These are phyloP conservation scores for Siniperca chuatsi DNA, from an alignment of 2,113 vertebrate genomes.

Conservation along the genomic window DNA sequence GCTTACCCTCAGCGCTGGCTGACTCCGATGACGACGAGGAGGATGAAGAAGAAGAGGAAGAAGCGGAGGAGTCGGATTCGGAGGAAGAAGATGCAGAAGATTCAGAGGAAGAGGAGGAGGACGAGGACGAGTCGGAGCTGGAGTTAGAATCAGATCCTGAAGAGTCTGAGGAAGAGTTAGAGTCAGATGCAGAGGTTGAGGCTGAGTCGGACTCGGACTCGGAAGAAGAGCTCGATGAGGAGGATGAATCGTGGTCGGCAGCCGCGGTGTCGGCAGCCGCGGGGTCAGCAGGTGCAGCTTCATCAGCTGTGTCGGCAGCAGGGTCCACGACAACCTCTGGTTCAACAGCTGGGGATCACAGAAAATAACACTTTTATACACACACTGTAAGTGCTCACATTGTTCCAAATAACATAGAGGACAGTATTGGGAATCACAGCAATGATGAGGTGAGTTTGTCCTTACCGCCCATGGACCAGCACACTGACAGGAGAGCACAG, in stretches of 20 bases:
- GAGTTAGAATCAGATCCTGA: slow-evolving; percentile 62
- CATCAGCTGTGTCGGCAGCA: slow-evolving; percentile 31
- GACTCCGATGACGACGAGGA: slow-evolving; percentile 81
- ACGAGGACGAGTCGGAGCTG: slow-evolving; percentile 28
- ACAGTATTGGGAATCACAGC: background rate
- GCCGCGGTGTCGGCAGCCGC: background rate
- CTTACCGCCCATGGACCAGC: slow-evolving; percentile 83
- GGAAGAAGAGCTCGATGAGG: slow-evolving; percentile 29
- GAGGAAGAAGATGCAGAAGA: slow-evolving; percentile 43
- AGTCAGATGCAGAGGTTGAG: slow-evolving; percentile 68
- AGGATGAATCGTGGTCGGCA: slow-evolving; percentile 2
- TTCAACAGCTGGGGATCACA: slow-evolving; percentile 66
- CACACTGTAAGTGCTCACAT: background rate
- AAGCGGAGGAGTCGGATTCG: slow-evolving; percentile 36
- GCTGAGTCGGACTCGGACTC: slow-evolving; percentile 56
- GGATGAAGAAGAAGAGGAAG: slow-evolving; percentile 56
- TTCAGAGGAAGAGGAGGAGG: slow-evolving; percentile 23
- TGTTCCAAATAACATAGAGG: background rate
- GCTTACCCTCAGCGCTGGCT: slow-evolving; percentile 74
- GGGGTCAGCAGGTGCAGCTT: slow-evolving; percentile 29
- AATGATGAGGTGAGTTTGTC: background rate
- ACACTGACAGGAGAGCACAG: slow-evolving; percentile 80
- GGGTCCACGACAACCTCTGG: slow-evolving; percentile 66
- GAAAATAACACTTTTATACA: background rate
- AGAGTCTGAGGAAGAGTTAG: slow-evolving; percentile 61